A percentile compares a stretch with the other conserved stretches of the same genome.
phyloP scores from a whole-genome alignment of 2,888 invertebrate species.

The Hyppa rectilinea region DNA sequence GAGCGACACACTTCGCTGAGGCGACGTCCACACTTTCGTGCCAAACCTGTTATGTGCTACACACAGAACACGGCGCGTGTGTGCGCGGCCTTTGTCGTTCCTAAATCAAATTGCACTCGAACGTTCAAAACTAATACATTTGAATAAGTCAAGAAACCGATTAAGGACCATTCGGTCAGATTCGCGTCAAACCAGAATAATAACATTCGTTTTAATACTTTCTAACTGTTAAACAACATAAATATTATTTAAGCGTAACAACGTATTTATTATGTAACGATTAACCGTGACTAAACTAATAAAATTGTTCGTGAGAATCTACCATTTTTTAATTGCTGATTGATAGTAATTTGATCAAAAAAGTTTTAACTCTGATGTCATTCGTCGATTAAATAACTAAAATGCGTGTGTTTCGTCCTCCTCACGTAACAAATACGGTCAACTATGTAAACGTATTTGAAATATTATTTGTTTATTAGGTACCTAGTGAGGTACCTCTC shows the following conservation, averaged over 20 bases:
- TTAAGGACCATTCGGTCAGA: conserved; percentile 48
- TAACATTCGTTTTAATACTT: conserved; percentile 57
- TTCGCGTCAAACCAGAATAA: conserved; percentile 39
- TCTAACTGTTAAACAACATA: conserved; percentile 60
- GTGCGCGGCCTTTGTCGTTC: conserved; percentile 70
- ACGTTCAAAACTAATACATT: conserved; percentile 64
- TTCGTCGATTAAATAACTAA: conserved; percentile 17
- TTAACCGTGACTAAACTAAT: conserved; percentile 65
- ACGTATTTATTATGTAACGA: conserved; percentile 65
- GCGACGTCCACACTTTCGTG: conserved; percentile 75
- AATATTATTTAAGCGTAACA: conserved; percentile 63
- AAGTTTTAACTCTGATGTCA: conserved; percentile 50
- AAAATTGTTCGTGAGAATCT: conserved; percentile 64
- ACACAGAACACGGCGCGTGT: conserved; percentile 44
- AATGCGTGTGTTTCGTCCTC: not conserved
- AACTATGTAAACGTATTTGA: not conserved
- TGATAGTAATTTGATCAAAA: conserved; percentile 53
- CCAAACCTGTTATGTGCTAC: conserved; percentile 76
- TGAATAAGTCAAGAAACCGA: conserved; percentile 68
- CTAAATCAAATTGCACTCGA: conserved; percentile 75
- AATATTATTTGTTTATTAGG: too few relatives aligned
- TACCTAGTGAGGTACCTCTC: too few relatives aligned
- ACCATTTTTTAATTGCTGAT: conserved; percentile 59
- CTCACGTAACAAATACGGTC: not conserved
- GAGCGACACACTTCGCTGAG: conserved; percentile 74